Evolutionary conservation across 2,797 vertebrate genomes (phyloP).

Genomic region (Anabacerthia variegaticeps): DNA sequence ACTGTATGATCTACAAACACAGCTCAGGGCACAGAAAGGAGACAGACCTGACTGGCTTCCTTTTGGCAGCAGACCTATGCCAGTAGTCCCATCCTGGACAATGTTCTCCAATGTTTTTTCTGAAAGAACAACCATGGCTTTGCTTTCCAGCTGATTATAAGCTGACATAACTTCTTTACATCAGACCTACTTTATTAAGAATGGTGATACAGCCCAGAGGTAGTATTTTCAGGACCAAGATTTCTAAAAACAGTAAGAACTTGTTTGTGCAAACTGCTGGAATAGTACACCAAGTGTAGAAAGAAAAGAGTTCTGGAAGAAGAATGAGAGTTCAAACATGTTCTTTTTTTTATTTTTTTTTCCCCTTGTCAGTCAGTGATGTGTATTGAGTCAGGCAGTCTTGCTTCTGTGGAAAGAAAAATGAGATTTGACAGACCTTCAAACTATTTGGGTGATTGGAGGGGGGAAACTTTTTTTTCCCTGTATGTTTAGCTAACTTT

Average conservation of each 20-base stretch:
- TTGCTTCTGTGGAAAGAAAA: background rate
- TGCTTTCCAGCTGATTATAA: background rate
- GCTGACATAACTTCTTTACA: background rate
- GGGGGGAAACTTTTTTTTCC: background rate
- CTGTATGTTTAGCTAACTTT: background rate
- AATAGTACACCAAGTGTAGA: background rate
- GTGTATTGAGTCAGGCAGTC: background rate
- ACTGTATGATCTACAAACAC: background rate
- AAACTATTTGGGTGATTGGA: background rate
- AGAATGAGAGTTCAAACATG: background rate
- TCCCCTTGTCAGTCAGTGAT: background rate
- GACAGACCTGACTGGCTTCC: rapidly evolving
- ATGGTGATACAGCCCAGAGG: background rate
- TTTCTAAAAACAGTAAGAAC: background rate
- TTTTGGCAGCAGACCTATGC: background rate
- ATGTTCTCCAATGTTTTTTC: background rate
- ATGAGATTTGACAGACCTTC: background rate
- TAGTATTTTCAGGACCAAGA: background rate
- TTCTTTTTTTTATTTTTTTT: background rate
- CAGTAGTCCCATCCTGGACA: background rate
- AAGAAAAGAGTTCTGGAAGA: background rate
- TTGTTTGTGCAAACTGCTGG: background rate
- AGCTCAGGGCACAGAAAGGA: background rate
- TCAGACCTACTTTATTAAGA: background rate
- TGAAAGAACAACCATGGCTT: background rate